phyloP scores from a whole-genome alignment of 2,797 vertebrate genomes.

The Mastacembelus armatus region DNA sequence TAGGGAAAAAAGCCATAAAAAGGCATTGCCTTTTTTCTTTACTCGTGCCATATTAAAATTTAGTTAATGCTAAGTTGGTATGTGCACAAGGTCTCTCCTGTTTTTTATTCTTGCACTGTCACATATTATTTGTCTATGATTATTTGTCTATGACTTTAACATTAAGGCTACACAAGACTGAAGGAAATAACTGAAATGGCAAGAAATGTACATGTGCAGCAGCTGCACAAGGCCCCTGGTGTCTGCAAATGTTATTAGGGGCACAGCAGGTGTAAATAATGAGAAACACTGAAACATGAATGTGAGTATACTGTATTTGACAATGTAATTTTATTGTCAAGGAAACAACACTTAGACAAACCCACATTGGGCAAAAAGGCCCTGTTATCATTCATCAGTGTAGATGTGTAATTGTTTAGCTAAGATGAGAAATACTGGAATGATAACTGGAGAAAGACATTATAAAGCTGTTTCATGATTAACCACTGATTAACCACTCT shows the following conservation, averaged over 20 bases:
- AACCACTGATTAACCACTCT: constrained; percentile 25
- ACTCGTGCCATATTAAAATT: constrained; percentile 21
- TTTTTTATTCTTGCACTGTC: constrained; percentile 7
- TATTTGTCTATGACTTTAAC: constrained; percentile 59
- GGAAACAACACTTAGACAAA: not conserved
- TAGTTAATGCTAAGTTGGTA: constrained; percentile 1
- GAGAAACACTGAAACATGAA: constrained; percentile 26
- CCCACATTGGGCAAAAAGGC: constrained; percentile 1
- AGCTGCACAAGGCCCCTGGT: constrained; percentile 37
- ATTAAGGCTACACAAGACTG: constrained; percentile 48
- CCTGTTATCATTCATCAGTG: constrained; percentile 12
- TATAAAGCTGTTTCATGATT: constrained; percentile 30
- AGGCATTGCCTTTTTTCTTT: not conserved
- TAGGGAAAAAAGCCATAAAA: no score
- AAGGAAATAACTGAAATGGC: constrained; percentile 37
- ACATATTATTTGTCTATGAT: constrained; percentile 35
- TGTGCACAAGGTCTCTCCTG: constrained; percentile 2
- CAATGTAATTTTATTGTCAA: constrained; percentile 17
- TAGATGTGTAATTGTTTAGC: constrained; percentile 20
- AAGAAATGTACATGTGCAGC: constrained; percentile 20
- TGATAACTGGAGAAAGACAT: not conserved
- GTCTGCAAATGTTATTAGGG: constrained; percentile 41
- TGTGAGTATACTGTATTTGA: constrained; percentile 4
- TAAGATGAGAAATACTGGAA: constrained; percentile 14
- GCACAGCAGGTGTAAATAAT: constrained; percentile 20